phyloP scores from a whole-genome alignment of 2,797 vertebrate species.

The Coluber constrictor region DNA sequence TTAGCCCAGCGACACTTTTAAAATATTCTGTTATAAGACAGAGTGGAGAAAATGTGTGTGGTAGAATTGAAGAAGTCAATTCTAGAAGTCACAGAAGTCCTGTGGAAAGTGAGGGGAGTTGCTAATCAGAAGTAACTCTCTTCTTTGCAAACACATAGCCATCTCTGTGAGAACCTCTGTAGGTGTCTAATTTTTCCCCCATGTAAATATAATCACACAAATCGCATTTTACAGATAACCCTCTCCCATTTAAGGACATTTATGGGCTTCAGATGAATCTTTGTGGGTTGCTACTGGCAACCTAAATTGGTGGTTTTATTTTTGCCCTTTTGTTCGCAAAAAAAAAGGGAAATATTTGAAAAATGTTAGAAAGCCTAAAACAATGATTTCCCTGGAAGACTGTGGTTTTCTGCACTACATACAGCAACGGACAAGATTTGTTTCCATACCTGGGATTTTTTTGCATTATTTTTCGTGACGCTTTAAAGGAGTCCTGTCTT shows the following conservation, averaged over 20 bases:
- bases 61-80: background rate
- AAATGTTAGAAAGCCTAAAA: background rate
- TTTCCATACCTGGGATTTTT: background rate
- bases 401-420: background rate
- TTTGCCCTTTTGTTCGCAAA: background rate
- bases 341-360: background rate
- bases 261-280: background rate
- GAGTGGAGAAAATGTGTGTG: background rate
- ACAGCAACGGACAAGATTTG: background rate
- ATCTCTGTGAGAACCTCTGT: background rate
- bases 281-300: background rate
- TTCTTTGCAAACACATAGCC: background rate
- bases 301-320: background rate
- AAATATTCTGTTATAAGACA: background rate
- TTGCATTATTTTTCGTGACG: background rate
- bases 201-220: background rate
- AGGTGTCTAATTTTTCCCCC: background rate
- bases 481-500: background rate
- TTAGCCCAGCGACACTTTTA: background rate
- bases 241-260: background rate
- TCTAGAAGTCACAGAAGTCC: conserved; percentile 1
- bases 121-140: conserved; percentile 26
- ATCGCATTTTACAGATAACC: background rate
- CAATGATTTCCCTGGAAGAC: background rate
- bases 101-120: background rate